These are phyloP conservation scores for Caenorhabditis sp. DNA, from an alignment of 2,888 invertebrate species.

Conservation along the genomic window DNA sequence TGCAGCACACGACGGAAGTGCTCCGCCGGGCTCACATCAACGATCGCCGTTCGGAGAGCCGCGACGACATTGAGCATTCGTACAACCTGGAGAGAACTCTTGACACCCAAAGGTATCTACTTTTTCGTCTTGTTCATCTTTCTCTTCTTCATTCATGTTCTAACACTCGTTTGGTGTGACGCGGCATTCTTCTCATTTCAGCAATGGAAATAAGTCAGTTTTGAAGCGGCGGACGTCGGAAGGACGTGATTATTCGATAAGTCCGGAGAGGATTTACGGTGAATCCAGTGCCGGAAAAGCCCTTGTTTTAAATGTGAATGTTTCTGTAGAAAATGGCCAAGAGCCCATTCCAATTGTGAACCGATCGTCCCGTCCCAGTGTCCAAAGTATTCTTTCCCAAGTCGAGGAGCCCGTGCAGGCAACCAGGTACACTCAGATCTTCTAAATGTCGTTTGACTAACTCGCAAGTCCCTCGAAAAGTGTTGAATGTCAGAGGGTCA, in stretches of 20 bases:
- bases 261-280: conserved; percentile 39
- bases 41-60: conserved; percentile 52
- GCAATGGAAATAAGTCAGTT: conserved; percentile 14
- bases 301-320: not conserved
- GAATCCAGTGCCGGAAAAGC: too few relatives aligned
- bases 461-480: not conserved
- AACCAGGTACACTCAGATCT: conserved; percentile 34
- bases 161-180: not conserved
- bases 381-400: conserved; percentile 56
- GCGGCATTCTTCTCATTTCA: conserved; percentile 2
- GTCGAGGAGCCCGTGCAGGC: conserved; percentile 24
- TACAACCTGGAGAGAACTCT: conserved; percentile 33
- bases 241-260: conserved; percentile 23
- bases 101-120: conserved; percentile 24
- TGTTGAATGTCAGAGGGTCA: too few relatives aligned
- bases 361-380: conserved; percentile 52
- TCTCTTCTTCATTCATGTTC: not conserved
- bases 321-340: conserved; percentile 34
- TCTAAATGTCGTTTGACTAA: too few relatives aligned
- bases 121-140: not conserved
- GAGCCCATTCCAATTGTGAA: conserved; percentile 16
- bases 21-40: conserved; percentile 77
- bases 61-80: conserved; percentile 35
- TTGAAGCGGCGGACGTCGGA: conserved; percentile 22
- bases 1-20: conserved; percentile 91